phyloP scores from a whole-genome alignment of 2,797 vertebrate species.

The Psittacula derbiana region DNA sequence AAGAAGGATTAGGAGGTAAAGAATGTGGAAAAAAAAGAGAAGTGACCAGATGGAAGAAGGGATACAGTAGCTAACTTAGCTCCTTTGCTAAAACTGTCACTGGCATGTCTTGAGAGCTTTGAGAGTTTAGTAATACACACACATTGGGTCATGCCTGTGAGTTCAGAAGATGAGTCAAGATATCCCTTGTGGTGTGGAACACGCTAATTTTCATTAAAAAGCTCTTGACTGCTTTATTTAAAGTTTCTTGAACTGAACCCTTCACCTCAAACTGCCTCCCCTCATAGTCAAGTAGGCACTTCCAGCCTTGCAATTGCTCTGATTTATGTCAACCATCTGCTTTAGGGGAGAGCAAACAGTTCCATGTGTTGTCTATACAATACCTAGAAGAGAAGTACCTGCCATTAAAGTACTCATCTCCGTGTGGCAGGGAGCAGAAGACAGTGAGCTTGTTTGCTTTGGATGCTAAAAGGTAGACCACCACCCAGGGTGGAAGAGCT shows the following conservation, averaged over 20 bases:
- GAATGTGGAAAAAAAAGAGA: background rate
- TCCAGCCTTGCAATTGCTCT: background rate
- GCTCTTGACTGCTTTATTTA: background rate
- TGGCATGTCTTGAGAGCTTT: background rate
- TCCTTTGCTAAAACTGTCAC: background rate
- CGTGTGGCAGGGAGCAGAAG: background rate
- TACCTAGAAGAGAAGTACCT: background rate
- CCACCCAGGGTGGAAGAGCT: background rate
- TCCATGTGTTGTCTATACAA: background rate
- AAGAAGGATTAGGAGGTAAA: background rate
- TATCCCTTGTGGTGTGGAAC: background rate
- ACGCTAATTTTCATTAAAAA: background rate
- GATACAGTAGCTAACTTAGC: rapidly evolving
- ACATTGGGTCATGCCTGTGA: background rate
- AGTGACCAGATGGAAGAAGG: background rate
- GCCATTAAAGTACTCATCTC: background rate
- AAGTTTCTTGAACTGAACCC: background rate
- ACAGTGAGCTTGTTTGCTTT: background rate
- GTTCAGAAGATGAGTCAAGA: background rate
- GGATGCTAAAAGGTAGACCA: background rate
- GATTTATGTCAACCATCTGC: rapidly evolving
- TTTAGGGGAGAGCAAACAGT: background rate
- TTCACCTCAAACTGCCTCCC: background rate
- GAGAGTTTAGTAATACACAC: background rate
- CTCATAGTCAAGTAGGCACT: background rate